Conservation (phyloP, 2,797 vertebrate genomes). For the Myioborus melanocephalus region DNA sequence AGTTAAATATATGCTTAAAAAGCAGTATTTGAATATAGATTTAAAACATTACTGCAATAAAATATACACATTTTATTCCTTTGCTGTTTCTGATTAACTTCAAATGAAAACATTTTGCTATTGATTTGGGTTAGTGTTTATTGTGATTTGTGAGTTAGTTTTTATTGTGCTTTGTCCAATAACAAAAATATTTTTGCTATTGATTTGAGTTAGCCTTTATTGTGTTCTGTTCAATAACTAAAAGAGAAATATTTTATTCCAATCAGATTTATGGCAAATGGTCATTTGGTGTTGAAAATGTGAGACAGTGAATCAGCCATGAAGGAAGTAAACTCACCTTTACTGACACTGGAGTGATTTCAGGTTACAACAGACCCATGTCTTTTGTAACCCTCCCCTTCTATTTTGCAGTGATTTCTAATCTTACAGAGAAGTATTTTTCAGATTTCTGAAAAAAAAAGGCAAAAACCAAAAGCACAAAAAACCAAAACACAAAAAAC, state of each 20-base stretch:
- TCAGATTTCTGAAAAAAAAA: neutral
- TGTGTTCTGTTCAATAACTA: neutral
- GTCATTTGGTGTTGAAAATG: rapidly evolving
- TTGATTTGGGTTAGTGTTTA: neutral
- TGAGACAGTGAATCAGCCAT: neutral
- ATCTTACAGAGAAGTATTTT: neutral
- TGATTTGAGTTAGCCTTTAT: neutral
- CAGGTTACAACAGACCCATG: neutral
- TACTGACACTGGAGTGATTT: neutral
- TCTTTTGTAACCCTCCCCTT: neutral
- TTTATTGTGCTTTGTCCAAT: neutral
- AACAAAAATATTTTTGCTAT: neutral
- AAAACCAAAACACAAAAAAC: neutral
- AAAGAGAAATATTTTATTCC: neutral
- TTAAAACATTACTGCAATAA: neutral
- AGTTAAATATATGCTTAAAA: neutral
- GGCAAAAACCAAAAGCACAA: rapidly evolving
- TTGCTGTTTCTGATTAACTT: neutral
- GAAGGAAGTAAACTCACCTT: neutral
- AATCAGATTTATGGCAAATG: neutral
- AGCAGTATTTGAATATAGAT: neutral
- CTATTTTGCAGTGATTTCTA: neutral
- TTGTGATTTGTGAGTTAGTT: neutral
- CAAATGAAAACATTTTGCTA: neutral
- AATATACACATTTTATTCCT: neutral